Percentiles rank a stretch among this genome's conserved stretches.
These are phyloP conservation scores for Molanna angustata DNA, from an alignment of 2,888 invertebrate genomes.

Conservation along the genomic window DNA sequence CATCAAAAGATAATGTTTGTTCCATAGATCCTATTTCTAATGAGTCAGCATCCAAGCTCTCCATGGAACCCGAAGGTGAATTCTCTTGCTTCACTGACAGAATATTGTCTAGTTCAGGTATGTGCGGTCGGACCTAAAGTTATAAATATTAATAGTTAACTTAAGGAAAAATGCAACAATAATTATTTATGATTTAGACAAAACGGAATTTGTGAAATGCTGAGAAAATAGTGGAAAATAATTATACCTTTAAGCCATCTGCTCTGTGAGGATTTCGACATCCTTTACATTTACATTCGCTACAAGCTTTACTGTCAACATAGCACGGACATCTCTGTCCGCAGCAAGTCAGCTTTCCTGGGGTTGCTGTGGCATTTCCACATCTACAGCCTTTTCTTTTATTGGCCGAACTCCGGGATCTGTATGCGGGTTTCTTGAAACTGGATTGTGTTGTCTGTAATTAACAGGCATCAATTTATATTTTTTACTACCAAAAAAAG, in stretches of 20 bases:
- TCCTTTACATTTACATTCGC: slow-evolving; percentile 88
- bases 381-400: slow-evolving; percentile 82
- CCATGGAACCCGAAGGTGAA: slow-evolving; percentile 50
- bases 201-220: background rate
- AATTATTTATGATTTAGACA: background rate
- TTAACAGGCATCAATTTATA: slow-evolving; percentile 38
- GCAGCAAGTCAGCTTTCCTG: slow-evolving; percentile 89
- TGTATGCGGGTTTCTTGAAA: slow-evolving; percentile 52
- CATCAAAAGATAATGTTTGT: slow-evolving; percentile 44
- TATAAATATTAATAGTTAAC: background rate
- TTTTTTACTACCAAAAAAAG: too few relatives aligned
- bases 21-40: slow-evolving; percentile 51
- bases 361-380: slow-evolving; percentile 85
- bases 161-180: background rate
- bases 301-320: slow-evolving; percentile 84
- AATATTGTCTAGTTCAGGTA: slow-evolving; percentile 63
- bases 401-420: slow-evolving; percentile 47
- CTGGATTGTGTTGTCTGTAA: slow-evolving; percentile 38
- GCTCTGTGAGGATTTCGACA: slow-evolving; percentile 88
- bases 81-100: slow-evolving; percentile 52
- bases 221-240: slow-evolving; percentile 1
- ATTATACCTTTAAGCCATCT: slow-evolving; percentile 72
- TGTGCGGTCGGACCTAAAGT: slow-evolving; percentile 60
- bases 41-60: slow-evolving; percentile 48
- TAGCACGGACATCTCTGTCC: slow-evolving; percentile 94